Evolutionary conservation across 2,888 invertebrate genomes (phyloP).

Genomic region (Autographa gamma): DNA sequence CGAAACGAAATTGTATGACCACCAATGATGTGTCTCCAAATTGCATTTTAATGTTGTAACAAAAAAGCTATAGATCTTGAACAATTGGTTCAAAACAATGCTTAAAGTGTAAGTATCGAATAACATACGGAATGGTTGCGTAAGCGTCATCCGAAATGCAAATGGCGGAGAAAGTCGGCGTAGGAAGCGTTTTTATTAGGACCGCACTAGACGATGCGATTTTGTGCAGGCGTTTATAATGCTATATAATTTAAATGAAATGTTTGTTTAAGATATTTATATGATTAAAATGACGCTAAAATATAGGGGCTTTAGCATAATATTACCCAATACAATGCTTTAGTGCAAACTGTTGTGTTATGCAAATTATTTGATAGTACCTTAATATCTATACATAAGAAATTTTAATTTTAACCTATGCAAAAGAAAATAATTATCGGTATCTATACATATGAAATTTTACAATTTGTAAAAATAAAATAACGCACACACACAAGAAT

Average conservation of each 20-base stretch:
- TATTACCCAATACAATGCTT: no score
- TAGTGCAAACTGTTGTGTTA: no score
- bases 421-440: no score
- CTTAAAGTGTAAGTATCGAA: constrained; percentile 51
- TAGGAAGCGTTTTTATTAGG: constrained; percentile 73
- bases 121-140: constrained; percentile 57
- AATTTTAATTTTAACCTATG: no score
- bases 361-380: no score
- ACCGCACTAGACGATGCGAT: constrained; percentile 49
- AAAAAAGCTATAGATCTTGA: not conserved
- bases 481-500: no score
- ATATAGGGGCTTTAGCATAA: no score
- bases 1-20: not conserved
- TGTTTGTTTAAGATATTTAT: not conserved
- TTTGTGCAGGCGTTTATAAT: constrained; percentile 59
- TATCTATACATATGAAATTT: no score
- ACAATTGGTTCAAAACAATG: constrained; percentile 55
- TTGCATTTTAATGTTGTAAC: not conserved
- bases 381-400: no score
- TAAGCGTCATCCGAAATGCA: constrained; percentile 67
- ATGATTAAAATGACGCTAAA: not conserved
- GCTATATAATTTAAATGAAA: constrained; percentile 20
- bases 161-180: constrained; percentile 74
- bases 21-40: not conserved
- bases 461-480: no score